phyloP scores from a whole-genome alignment of 2,888 invertebrate species.

The Spicauda simplicius region DNA sequence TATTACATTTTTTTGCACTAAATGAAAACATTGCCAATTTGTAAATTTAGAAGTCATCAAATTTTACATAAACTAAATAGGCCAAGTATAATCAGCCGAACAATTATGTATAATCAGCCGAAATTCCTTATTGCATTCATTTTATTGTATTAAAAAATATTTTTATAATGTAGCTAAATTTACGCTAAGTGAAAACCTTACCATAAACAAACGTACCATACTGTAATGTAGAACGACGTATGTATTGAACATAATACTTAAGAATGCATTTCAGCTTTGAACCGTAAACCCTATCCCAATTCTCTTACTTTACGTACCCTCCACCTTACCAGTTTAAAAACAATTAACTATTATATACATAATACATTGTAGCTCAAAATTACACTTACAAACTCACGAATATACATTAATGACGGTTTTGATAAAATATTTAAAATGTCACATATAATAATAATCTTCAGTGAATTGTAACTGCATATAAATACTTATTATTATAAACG shows the following conservation, averaged over 20 bases:
- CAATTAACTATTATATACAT: constrained; percentile 23
- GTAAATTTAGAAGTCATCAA: not conserved
- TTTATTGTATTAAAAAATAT: no score
- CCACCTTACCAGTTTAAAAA: constrained; percentile 27
- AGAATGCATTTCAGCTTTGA: constrained; percentile 17
- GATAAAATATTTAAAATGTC: constrained; percentile 19
- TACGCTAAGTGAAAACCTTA: no score
- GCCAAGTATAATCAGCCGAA: no score
- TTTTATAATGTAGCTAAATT: no score
- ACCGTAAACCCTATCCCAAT: constrained; percentile 9
- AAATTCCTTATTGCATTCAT: no score
- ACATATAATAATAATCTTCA: constrained; percentile 12
- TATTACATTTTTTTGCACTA: not conserved
- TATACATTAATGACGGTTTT: constrained; percentile 8
- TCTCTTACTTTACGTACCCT: constrained; percentile 33
- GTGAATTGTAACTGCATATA: constrained; percentile 7
- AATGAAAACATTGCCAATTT: not conserved
- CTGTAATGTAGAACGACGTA: not conserved
- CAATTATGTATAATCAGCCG: no score
- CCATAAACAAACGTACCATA: no score
- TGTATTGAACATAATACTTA: not conserved
- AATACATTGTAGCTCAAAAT: constrained; percentile 23
- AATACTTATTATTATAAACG: constrained; percentile 6
- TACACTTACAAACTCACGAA: constrained; percentile 18
- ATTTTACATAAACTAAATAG: not conserved